Conservation (phyloP, 2,888 invertebrate species). For the Ditula angustiorana region DNA sequence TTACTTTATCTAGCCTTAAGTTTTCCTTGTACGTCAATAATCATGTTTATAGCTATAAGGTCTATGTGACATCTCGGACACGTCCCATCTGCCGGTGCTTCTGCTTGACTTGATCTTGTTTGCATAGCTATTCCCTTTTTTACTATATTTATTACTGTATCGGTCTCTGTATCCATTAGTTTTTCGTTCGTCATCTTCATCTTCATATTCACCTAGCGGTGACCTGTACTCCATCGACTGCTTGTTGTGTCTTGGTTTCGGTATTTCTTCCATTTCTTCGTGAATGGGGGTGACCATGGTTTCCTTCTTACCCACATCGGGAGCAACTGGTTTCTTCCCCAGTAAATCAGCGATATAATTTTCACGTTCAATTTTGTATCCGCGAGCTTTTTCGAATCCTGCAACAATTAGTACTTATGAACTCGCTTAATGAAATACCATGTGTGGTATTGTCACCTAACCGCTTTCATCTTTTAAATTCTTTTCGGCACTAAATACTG, state of each 20-base stretch:
- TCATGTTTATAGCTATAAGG: conserved; percentile 61
- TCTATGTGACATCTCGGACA: conserved; percentile 40
- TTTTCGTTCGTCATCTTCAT: conserved; percentile 43
- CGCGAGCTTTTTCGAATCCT: conserved; percentile 88
- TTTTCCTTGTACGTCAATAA: conserved; percentile 49
- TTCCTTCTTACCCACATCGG: conserved; percentile 52
- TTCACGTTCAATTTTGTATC: conserved; percentile 87
- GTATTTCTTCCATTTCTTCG: conserved; percentile 7
- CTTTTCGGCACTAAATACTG: too few relatives aligned
- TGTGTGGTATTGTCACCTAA: background rate
- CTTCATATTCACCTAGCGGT: conserved; percentile 43
- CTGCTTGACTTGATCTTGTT: conserved; percentile 3
- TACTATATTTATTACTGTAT: conserved; percentile 3
- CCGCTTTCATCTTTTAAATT: too few relatives aligned
- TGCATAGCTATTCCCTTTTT: background rate
- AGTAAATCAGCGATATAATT: conserved; percentile 81
- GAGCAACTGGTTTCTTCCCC: conserved; percentile 52
- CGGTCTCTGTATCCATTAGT: conserved; percentile 1
- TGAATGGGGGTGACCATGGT: conserved; percentile 54
- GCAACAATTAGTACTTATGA: conserved; percentile 50
- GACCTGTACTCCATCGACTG: conserved; percentile 45
- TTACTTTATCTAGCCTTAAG: background rate
- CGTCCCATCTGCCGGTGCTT: conserved; percentile 30
- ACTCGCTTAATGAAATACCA: background rate
- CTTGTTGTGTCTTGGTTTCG: conserved; percentile 6